Base-by-base conservation (phyloP, 2,113 vertebrate species). In the Hydropotes inermis region DNA sequence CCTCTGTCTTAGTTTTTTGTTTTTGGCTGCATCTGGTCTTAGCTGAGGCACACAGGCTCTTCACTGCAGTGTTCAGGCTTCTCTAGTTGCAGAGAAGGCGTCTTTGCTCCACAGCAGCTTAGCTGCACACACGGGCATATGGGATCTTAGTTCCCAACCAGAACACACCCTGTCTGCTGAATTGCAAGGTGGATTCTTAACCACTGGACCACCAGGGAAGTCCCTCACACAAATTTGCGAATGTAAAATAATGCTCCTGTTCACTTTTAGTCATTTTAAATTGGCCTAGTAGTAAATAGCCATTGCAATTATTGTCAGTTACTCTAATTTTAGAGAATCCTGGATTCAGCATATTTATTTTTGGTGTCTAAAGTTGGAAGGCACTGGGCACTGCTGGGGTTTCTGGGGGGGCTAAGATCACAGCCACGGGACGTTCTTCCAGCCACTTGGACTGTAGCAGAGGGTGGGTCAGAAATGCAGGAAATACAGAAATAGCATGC, bases 231-330 rank as follows among this genome's bases (percentile, higher is more conserved):
- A 58, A 58, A 67, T 55, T 60, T 91, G 64, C 70, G 10, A 79
- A 79, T 23, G 21, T 60, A 52, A 94, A 88, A 89, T 93, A 28
- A 52, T 67, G 60, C 81, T 81, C 64, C 64, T 92, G 30, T 89
- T 67, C 94, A 85, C 36, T 50, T 11, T 84, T 54, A 50, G 58
- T 97, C 52, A 61, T 74, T 92, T 92, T n/a, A 76, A 88, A 92
- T 57, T 74, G 36, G 43, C 79, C 90, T 74, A 55, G 88, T 89
- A 86, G 67, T 89, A 95, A 83, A 81, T 60, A 96, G 52, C 52
- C 64, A 85, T 78, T 36, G 55, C 61, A 81, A 4, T 82, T 55
- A 91, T 89, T 78, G 54, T 33, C 96, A 58, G 58, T 92, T 86
- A 74, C 33, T 88, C 1, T 60, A 74, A 97, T 84, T 91, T 39